Percentiles rank a stretch among this genome's conserved stretches.
These are phyloP conservation scores for Argynnis bischoffii DNA, from an alignment of 2,888 invertebrate species.

Conservation along the genomic window DNA sequence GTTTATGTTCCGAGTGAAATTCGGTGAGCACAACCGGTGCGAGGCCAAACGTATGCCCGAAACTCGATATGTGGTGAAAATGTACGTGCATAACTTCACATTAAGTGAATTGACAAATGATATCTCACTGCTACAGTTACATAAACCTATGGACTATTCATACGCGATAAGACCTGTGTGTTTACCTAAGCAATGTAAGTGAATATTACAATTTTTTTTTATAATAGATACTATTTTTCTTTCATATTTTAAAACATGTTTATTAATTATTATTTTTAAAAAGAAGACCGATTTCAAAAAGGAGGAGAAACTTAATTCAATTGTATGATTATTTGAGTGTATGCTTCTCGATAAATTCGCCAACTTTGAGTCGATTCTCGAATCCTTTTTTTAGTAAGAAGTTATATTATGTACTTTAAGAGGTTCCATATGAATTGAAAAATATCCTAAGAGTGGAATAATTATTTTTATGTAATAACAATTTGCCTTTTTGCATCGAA, in stretches of 20 bases:
- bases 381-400: no score
- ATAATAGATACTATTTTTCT: neutral
- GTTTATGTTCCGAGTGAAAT: slow-evolving; percentile 94
- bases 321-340: no score
- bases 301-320: no score
- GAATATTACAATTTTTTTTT: neutral
- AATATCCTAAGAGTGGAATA: no score
- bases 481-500: no score
- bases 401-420: no score
- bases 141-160: slow-evolving; percentile 88
- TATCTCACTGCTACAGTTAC: slow-evolving; percentile 89
- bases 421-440: no score
- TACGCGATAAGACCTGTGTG: slow-evolving; percentile 91
- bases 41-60: slow-evolving; percentile 85
- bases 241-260: neutral
- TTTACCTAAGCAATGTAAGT: slow-evolving; percentile 81
- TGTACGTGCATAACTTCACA: slow-evolving; percentile 90
- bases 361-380: no score
- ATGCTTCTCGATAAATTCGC: no score
- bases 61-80: slow-evolving; percentile 87
- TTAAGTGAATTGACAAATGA: slow-evolving; percentile 92
- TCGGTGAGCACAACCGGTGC: slow-evolving; percentile 93
- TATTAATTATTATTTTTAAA: neutral
- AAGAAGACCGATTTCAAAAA: no score
- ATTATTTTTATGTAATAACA: no score